Evolutionary conservation across 2,797 vertebrate genomes (phyloP).

Genomic region (Lagorchestes hirsutus): DNA sequence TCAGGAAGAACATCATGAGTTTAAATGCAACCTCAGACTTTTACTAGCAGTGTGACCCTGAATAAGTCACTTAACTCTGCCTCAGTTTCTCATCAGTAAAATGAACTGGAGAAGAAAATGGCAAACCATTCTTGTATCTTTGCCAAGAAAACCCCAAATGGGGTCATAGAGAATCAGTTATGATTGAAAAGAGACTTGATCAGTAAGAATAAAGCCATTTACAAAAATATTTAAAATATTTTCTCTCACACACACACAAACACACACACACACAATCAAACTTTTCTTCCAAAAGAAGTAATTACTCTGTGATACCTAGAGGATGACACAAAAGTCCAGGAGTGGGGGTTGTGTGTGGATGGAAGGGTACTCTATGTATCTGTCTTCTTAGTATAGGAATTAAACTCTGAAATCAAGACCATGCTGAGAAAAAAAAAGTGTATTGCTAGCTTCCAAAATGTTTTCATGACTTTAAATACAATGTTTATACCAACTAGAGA

Average conservation of each 20-base stretch:
- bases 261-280: not conserved
- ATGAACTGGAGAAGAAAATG: not conserved
- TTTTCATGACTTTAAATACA: not conserved
- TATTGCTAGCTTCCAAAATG: not conserved
- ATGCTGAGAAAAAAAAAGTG: not conserved
- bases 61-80: not conserved
- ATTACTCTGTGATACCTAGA: not conserved
- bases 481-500: not conserved
- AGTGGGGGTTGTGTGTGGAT: accelerated
- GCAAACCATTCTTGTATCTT: not conserved
- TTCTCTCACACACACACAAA: not conserved
- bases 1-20: not conserved
- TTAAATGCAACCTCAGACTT: not conserved
- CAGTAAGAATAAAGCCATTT: not conserved
- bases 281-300: not conserved
- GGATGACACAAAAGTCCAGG: not conserved
- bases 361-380: not conserved
- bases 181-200: not conserved
- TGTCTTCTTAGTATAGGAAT: not conserved
- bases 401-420: not conserved
- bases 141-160: not conserved
- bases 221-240: too few relatives aligned
- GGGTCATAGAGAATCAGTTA: too few relatives aligned
- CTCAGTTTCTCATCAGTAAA: not conserved
- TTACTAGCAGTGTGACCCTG: not conserved